These are phyloP conservation scores for Junonia oenone DNA, from an alignment of 2,888 invertebrate species.

Conservation along the genomic window DNA sequence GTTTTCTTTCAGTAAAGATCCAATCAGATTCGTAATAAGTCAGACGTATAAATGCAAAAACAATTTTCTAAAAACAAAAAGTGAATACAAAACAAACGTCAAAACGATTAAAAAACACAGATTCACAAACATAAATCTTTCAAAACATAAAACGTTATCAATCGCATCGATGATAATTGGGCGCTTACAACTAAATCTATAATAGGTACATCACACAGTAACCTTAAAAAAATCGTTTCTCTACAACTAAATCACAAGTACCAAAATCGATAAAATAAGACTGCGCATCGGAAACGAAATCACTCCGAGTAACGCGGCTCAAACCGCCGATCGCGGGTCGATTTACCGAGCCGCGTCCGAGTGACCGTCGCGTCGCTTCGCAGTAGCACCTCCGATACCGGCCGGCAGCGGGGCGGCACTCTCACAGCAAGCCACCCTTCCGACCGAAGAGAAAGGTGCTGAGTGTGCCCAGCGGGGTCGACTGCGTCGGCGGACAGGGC, in stretches of 20 bases:
- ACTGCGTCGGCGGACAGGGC: conserved; percentile 42
- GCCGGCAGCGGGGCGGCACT: conserved; percentile 3
- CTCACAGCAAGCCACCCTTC: conserved; percentile 87
- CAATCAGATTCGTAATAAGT: conserved; percentile 29
- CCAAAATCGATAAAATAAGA: conserved; percentile 33
- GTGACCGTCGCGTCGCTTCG: conserved; percentile 17
- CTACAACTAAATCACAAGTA: conserved; percentile 47
- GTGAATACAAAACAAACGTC: conserved; percentile 55
- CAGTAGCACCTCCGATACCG: conserved; percentile 12
- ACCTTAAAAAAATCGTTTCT: conserved; percentile 30
- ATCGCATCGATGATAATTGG: conserved; percentile 28
- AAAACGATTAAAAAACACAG: conserved; percentile 46
- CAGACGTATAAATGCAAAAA: conserved; percentile 62
- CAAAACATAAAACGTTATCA: conserved; percentile 43
- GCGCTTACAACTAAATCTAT: conserved; percentile 20
- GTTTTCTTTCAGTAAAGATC: conserved; percentile 19
- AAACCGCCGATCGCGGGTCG: conserved; percentile 15
- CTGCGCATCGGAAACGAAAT: conserved; percentile 25
- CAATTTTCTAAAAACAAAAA: conserved; percentile 40
- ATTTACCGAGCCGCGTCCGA: conserved; percentile 26
- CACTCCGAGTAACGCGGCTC: conserved; percentile 26
- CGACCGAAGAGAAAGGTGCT: conserved; percentile 90
- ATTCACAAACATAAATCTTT: conserved; percentile 41
- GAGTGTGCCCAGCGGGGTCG: conserved; percentile 84
- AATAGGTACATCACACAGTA: conserved; percentile 36